These are phyloP conservation scores for Formica selysi DNA, from an alignment of 1,140 invertebrate genomes.

Conservation along the genomic window DNA sequence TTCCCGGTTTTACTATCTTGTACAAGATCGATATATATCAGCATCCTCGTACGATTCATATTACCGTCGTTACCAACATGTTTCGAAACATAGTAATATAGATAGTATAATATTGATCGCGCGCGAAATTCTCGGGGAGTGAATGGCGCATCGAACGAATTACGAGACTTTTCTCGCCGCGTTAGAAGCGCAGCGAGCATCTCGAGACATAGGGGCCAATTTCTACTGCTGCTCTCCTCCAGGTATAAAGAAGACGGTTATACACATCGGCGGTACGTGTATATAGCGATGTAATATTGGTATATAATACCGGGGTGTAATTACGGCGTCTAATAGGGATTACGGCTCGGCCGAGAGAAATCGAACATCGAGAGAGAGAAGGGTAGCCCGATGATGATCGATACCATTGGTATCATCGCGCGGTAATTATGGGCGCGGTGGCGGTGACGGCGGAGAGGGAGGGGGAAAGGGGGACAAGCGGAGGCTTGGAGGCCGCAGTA, in stretches of 20 bases:
- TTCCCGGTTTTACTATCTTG: not conserved
- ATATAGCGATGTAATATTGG: conserved; percentile 57
- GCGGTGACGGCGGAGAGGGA: not conserved
- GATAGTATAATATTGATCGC: conserved; percentile 20
- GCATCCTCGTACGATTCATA: not conserved
- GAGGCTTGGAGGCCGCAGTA: conserved; percentile 12
- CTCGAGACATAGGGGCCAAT: conserved; percentile 39
- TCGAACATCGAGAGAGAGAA: conserved; percentile 59
- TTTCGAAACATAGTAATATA: conserved; percentile 25
- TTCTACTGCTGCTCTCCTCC: conserved; percentile 20
- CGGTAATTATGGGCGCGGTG: conserved; percentile 78
- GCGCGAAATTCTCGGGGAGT: not conserved
- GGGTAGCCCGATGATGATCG: conserved; percentile 74
- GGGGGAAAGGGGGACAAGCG: not conserved
- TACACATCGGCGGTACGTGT: conserved; percentile 42
- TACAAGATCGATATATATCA: too few relatives aligned
- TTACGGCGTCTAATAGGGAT: conserved; percentile 73
- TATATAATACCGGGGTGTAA: conserved; percentile 63
- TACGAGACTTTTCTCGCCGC: conserved; percentile 34
- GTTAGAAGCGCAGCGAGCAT: not conserved
- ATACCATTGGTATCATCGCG: conserved; percentile 77
- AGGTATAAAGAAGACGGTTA: conserved; percentile 14
- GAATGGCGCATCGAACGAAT: conserved; percentile 31
- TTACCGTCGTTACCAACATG: not conserved
- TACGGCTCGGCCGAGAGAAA: conserved; percentile 64